Conservation (phyloP, 2,113 vertebrate species). For the Mustela lutreola region DNA sequence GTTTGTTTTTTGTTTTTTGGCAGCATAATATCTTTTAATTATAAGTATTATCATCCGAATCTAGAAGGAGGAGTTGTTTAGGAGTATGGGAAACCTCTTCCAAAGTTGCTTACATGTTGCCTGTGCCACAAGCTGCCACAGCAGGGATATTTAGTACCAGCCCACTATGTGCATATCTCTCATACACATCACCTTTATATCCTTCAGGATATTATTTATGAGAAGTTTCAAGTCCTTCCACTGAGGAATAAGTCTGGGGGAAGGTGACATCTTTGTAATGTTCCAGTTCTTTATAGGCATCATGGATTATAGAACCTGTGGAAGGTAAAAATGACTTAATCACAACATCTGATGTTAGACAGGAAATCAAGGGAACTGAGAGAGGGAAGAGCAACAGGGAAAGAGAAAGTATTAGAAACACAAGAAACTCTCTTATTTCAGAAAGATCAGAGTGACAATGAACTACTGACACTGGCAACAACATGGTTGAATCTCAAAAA, state of each 20-base stretch:
- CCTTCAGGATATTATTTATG: constrained; percentile 26
- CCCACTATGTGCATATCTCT: not conserved
- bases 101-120: not conserved
- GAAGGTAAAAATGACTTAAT: constrained; percentile 15
- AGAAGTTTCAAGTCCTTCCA: constrained; percentile 61
- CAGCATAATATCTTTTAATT: constrained; percentile 16
- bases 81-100: not conserved
- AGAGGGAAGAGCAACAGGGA: not conserved
- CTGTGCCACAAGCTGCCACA: not conserved
- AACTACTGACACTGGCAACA: not conserved
- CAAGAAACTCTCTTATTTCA: not conserved
- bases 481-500: not conserved
- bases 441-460: not conserved
- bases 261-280: not conserved
- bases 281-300: constrained; percentile 36
- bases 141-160: not conserved
- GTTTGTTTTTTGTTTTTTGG: not conserved
- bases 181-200: constrained; percentile 51
- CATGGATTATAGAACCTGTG: constrained; percentile 38
- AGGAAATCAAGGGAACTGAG: not conserved
- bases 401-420: not conserved
- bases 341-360: not conserved
- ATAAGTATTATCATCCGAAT: not conserved
- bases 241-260: constrained; percentile 67
- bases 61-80: not conserved